These are phyloP conservation scores for Apostichopus japonicus DNA, from an alignment of 35 echinoderm and acorn worm genomes.

Conservation along the genomic window DNA sequence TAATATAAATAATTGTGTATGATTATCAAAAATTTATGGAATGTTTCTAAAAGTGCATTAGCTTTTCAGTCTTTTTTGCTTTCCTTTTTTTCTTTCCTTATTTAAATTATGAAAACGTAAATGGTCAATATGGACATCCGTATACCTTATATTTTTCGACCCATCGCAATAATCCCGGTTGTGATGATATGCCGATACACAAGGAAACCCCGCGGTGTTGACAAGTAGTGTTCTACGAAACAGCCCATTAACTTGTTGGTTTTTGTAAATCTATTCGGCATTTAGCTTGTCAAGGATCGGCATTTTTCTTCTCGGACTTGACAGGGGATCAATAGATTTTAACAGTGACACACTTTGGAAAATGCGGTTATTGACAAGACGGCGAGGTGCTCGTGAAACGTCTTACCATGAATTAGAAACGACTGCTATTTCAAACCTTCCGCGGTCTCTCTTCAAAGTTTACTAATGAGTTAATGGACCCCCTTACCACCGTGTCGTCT, in stretches of 20 bases:
- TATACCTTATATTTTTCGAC: background rate
- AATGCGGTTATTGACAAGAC: conserved; percentile 7
- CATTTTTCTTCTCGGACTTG: background rate
- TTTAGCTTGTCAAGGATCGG: conserved; percentile 9
- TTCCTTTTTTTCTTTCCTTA: background rate
- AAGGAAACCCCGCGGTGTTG: background rate
- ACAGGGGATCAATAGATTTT: background rate
- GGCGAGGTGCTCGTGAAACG: background rate
- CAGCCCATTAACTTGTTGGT: conserved; percentile 17
- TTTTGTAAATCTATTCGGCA: background rate
- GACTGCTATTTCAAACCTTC: conserved; percentile 1
- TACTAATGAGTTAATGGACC: conserved; percentile 1
- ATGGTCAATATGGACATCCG: conserved; percentile 7
- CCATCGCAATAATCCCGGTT: background rate
- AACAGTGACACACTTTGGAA: background rate
- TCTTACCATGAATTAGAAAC: background rate
- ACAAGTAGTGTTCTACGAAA: background rate
- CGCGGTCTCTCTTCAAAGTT: background rate
- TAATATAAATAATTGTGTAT: no score
- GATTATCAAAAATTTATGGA: no score
- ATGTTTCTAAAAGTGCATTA: no score
- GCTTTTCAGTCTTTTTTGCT: no score
- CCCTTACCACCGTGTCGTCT: background rate
- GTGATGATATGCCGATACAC: background rate
- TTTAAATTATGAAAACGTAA: background rate